phyloP scores from a whole-genome alignment of 1,140 invertebrate species.

The Pseudomyrmex dendroicus region DNA sequence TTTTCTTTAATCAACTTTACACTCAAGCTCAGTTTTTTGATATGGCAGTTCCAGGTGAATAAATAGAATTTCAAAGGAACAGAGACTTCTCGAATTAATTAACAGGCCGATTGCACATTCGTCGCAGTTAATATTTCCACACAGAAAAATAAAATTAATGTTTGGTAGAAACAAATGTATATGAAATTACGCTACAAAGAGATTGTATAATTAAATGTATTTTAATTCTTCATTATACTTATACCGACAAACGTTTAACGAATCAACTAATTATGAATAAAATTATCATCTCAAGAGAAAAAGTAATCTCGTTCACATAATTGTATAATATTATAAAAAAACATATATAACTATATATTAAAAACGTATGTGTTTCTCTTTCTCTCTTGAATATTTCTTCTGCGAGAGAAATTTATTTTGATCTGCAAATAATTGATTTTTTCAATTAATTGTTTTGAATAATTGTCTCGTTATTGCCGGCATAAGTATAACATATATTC shows the following conservation, averaged over 20 bases:
- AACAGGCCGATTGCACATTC: not conserved
- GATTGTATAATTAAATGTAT: slow-evolving; percentile 2
- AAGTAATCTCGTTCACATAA: too few relatives aligned
- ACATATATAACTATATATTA: too few relatives aligned
- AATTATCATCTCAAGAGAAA: too few relatives aligned
- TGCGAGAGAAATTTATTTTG: too few relatives aligned
- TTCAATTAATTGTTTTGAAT: slow-evolving; percentile 3
- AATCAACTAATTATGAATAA: too few relatives aligned
- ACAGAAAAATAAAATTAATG: slow-evolving; percentile 44
- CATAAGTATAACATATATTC: slow-evolving; percentile 5
- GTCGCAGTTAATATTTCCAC: slow-evolving; percentile 62
- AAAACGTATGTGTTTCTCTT: too few relatives aligned
- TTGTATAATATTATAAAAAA: not conserved
- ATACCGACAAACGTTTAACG: not conserved
- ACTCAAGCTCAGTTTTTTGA: slow-evolving; percentile 86
- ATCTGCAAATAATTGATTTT: too few relatives aligned
- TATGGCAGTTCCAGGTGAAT: slow-evolving; percentile 88
- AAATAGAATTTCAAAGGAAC: slow-evolving; percentile 77
- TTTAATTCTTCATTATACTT: slow-evolving; percentile 14
- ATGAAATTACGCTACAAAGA: not conserved
- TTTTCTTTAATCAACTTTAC: slow-evolving; percentile 78
- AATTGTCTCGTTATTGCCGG: not conserved
- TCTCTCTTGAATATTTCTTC: too few relatives aligned
- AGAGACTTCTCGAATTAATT: slow-evolving; percentile 37
- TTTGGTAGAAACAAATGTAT: not conserved